Conservation (phyloP, 2,888 invertebrate genomes). For the Petrophora chlorosata region DNA sequence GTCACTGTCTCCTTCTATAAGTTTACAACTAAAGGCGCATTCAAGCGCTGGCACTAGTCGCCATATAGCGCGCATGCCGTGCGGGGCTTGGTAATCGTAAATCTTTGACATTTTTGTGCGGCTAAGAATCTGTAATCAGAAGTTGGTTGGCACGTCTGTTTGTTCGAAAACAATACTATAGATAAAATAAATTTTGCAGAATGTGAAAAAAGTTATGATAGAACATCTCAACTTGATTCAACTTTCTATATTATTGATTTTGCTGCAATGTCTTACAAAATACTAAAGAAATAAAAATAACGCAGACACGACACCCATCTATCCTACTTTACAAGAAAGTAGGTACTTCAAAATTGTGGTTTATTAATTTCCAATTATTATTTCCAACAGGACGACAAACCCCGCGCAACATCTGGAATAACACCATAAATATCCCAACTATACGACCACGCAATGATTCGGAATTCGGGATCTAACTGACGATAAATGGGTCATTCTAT, state of each 20-base stretch:
- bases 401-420: conserved; percentile 1
- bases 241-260: no score
- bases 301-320: no score
- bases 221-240: no score
- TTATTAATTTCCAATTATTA: not conserved
- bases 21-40: not conserved
- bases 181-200: no score
- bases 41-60: conserved; percentile 40
- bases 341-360: no score
- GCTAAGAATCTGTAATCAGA: conserved; percentile 32
- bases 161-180: conserved; percentile 8
- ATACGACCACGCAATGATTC: conserved; percentile 14
- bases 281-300: no score
- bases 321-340: no score
- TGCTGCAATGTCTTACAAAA: no score
- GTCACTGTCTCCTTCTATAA: conserved; percentile 5
- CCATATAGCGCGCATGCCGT: conserved; percentile 46
- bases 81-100: conserved; percentile 53
- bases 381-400: not conserved
- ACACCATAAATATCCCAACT: conserved; percentile 5
- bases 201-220: no score
- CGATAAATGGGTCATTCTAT: conserved; percentile 38
- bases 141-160: conserved; percentile 14
- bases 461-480: conserved; percentile 37
- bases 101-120: conserved; percentile 62